Conservation (phyloP, 2,888 invertebrate species). For the Synanthedon formicaeformis region DNA sequence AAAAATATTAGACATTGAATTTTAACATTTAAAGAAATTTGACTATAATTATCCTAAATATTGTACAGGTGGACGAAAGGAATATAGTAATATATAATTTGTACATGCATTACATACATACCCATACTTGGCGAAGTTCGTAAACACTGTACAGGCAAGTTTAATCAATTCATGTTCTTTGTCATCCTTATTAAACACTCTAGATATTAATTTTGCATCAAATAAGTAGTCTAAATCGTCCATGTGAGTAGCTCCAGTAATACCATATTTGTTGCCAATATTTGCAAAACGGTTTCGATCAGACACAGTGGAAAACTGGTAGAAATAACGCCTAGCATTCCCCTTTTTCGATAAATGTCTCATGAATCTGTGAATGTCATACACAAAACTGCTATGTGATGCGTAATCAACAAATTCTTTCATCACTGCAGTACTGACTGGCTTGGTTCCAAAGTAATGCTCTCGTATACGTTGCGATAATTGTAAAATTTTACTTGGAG, state of each 20-base stretch:
- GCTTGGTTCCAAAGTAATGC: slow-evolving; percentile 26
- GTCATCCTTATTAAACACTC: slow-evolving; percentile 22
- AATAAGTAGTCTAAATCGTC: slow-evolving; percentile 44
- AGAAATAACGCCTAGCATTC: slow-evolving; percentile 19
- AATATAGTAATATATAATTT: no score
- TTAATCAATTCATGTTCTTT: slow-evolving; percentile 29
- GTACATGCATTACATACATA: slow-evolving; percentile 21
- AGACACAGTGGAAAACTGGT: slow-evolving; percentile 30
- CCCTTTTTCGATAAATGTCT: slow-evolving; percentile 12
- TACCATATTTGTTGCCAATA: slow-evolving; percentile 20
- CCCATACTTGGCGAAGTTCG: slow-evolving; percentile 29
- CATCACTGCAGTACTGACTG: slow-evolving; percentile 12
- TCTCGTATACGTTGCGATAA: slow-evolving; percentile 24
- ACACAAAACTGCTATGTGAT: slow-evolving; percentile 16
- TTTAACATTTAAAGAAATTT: no score
- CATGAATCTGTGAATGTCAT: slow-evolving; percentile 18
- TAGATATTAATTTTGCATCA: slow-evolving; percentile 18
- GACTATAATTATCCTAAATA: no score
- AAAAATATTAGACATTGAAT: no score
- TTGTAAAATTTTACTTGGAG: slow-evolving; percentile 17
- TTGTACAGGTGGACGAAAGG: no score
- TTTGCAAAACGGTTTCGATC: slow-evolving; percentile 27
- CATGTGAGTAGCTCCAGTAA: slow-evolving; percentile 31
- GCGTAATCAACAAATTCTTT: slow-evolving; percentile 21
- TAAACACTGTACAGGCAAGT: slow-evolving; percentile 13